Base-by-base conservation (phyloP, 1,140 invertebrate species). In the Laodelphax striatellus region DNA sequence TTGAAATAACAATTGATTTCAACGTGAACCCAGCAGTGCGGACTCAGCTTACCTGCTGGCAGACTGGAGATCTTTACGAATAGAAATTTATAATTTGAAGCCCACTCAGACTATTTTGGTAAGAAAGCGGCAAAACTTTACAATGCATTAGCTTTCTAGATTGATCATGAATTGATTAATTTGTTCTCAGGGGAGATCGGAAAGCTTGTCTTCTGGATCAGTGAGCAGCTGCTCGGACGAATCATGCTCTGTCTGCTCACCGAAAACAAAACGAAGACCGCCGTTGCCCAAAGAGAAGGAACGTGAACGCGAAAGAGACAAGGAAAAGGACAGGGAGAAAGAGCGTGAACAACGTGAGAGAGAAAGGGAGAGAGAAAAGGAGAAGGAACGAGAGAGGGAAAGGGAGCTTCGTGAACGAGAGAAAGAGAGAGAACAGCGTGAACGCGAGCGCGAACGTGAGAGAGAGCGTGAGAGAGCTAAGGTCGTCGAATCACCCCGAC, bases 181-280 rank as follows among this genome's bases (percentile, higher is more conserved):
- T 28, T 28, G 24, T 53, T n/a, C 16, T 10, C 60, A 66, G 64
- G 31, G 24, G 2, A 44, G 64, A 38, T 66, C 64, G 19, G 61
- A 62, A 22, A 66, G 64, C 60, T 58, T 62, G 17, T 64, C 64
- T 55, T 69, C 85, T 1, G 87, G 86, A 57, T 86, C 85, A 0
- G 78, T 82, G 17, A 88, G 86, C 72, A 87, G 84, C 64, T 90
- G 87, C 66, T 88, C 86, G 0, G 86, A 90, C 67, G 83, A 86
- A 70, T 88, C 86, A 0, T 90, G 88, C 69, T 87, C 86, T 0
- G 82, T 89, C 3, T 89, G 88, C 69, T 81, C 66, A 6, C 66
- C 67, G 19, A 68, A 69, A 58, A 61, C 60, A 24, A 63, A 63
- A 56, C 46, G 70, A 66, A 56, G 21, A 55, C 34, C 53, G 9